Conservation (phyloP, 2,888 invertebrate genomes). For the Dasypolia templi region DNA sequence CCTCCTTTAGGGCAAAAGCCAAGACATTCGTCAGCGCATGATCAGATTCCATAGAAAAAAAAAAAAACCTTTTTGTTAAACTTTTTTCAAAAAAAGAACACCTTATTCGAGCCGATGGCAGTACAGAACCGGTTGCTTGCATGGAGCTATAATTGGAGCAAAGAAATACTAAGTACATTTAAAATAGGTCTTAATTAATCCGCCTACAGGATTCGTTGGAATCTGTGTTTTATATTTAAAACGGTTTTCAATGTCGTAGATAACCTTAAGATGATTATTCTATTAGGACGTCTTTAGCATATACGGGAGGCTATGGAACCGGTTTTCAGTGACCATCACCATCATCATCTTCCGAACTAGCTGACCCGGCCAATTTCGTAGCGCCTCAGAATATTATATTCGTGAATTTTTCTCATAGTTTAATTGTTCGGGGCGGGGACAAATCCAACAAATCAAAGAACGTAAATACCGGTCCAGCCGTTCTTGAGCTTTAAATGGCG, state of each 20-base stretch:
- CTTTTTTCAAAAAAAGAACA: constrained; percentile 31
- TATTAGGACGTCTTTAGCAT: no score
- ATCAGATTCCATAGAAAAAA: constrained; percentile 42
- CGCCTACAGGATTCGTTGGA: constrained; percentile 39
- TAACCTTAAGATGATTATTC: no score
- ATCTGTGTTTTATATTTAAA: constrained; percentile 2
- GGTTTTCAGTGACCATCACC: no score
- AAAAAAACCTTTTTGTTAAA: constrained; percentile 23
- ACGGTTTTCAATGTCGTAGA: not conserved
- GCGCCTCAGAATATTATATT: no score
- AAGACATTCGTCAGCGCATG: constrained; percentile 16
- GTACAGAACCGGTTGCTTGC: constrained; percentile 32
- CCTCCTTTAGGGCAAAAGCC: constrained; percentile 7
- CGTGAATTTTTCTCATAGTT: no score
- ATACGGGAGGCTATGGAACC: no score
- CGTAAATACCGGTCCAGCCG: no score
- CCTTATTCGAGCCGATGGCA: constrained; percentile 5
- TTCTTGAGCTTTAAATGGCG: no score
- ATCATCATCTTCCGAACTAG: no score
- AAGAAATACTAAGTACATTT: constrained; percentile 36
- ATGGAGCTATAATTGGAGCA: constrained; percentile 36
- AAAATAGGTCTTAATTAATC: constrained; percentile 33
- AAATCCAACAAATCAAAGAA: no score
- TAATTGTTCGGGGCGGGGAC: no score
- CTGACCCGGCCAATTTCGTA: no score